These are phyloP conservation scores for Pycnonotus jocosus DNA, from an alignment of 2,113 vertebrate genomes.

Conservation along the genomic window DNA sequence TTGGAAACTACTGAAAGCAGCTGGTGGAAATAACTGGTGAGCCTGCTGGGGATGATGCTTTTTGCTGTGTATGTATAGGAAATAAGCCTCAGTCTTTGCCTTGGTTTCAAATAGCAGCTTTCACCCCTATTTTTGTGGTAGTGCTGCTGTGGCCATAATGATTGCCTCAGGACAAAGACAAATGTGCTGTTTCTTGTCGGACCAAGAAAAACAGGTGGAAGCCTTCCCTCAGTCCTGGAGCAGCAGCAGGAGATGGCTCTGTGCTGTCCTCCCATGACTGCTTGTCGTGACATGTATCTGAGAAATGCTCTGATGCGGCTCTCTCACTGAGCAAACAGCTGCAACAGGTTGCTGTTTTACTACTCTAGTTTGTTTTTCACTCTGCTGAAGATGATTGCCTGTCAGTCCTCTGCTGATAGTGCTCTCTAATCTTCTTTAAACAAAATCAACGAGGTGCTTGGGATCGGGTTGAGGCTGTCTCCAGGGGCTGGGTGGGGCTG, in stretches of 20 bases:
- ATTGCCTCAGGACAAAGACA: background rate
- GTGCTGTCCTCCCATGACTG: background rate
- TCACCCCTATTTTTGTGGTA: background rate
- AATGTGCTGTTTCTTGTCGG: background rate
- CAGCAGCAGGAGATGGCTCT: background rate
- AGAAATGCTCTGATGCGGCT: background rate
- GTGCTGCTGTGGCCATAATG: background rate
- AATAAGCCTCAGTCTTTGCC: background rate
- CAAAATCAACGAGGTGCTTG: background rate
- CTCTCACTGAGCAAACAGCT: background rate
- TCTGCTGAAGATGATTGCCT: background rate
- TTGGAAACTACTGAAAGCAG: background rate
- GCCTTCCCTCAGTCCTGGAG: background rate
- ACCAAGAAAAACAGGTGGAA: background rate
- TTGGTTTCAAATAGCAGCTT: background rate
- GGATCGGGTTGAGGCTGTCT: background rate
- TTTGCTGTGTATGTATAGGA: background rate
- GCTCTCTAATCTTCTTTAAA: background rate
- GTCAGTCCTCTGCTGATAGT: background rate
- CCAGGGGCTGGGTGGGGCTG: background rate
- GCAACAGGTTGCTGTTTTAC: background rate
- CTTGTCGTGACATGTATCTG: fast-evolving
- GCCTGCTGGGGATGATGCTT: background rate
- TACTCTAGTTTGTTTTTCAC: background rate
- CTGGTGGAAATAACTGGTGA: background rate